A percentile compares a stretch with the other conserved stretches of the same genome.
phyloP scores from a whole-genome alignment of 2,113 vertebrate genomes.

The human region DNA sequence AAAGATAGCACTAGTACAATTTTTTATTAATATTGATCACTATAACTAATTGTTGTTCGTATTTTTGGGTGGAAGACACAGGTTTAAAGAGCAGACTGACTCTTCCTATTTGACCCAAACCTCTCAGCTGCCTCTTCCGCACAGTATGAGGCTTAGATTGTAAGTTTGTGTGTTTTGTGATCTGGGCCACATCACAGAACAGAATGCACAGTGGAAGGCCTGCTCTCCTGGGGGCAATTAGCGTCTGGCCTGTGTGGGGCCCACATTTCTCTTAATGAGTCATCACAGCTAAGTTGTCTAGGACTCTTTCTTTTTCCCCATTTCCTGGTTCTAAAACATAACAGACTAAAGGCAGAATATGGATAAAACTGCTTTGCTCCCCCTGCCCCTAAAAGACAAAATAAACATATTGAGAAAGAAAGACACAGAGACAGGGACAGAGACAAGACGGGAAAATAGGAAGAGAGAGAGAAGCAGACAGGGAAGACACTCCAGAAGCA shows the following conservation, averaged over 20 bases:
- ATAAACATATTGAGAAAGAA: not conserved
- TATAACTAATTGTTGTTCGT: not conserved
- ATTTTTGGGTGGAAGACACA: not conserved
- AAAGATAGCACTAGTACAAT: not conserved
- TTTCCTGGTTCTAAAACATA: not conserved
- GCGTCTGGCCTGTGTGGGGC: not conserved
- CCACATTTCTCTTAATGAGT: slow-evolving; percentile 42
- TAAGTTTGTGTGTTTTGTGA: not conserved
- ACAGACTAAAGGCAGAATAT: not conserved
- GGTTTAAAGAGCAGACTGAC: not conserved
- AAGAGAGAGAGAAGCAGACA: not conserved
- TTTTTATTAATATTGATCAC: not conserved
- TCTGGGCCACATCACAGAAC: not conserved
- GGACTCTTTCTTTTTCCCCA: not conserved
- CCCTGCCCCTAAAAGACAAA: not conserved
- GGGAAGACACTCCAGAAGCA: not conserved
- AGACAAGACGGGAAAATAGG: not conserved
- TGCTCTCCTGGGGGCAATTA: not conserved
- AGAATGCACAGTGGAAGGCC: not conserved
- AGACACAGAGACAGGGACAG: not conserved
- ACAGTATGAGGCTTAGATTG: too few species aligned
- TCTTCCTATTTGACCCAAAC: not conserved
- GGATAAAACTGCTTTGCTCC: not conserved
- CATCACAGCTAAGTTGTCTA: not conserved
- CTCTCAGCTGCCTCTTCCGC: not conserved